Evolutionary conservation across 2,888 invertebrate genomes (phyloP).

Genomic region (Megamerina dolium): DNA sequence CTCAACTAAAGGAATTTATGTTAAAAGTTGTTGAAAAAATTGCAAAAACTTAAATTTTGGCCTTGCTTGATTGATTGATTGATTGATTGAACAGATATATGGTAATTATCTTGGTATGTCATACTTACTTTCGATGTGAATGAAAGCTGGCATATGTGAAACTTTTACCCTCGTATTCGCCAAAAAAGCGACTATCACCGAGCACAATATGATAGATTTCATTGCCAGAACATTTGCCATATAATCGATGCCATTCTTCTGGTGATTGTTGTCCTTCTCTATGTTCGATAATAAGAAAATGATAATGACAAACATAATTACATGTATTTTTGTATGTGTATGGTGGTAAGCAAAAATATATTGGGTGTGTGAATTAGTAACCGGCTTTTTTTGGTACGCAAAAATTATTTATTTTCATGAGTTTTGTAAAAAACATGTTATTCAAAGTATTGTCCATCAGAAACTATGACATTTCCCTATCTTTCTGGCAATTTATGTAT

Average conservation of each 20-base stretch:
- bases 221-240: conserved; percentile 97
- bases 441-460: no score
- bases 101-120: background rate
- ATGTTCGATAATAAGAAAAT: background rate
- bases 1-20: no score
- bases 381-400: no score
- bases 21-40: no score
- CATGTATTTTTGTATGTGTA: background rate
- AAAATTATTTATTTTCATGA: no score
- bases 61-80: no score
- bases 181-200: conserved; percentile 93
- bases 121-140: conserved; percentile 89
- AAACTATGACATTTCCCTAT: no score
- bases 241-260: conserved; percentile 98
- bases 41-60: no score
- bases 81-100: no score
- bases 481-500: no score
- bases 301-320: background rate
- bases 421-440: no score
- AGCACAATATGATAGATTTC: conserved; percentile 97
- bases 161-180: conserved; percentile 97
- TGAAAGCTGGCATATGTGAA: conserved; percentile 99
- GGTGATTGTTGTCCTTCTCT: conserved; percentile 54
- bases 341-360: background rate
- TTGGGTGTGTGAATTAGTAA: no score